Percentiles rank a stretch among this genome's conserved stretches.
Evolutionary conservation across 2,797 vertebrate genomes (phyloP).

Genomic region (Hypotaenidia okinawae): DNA sequence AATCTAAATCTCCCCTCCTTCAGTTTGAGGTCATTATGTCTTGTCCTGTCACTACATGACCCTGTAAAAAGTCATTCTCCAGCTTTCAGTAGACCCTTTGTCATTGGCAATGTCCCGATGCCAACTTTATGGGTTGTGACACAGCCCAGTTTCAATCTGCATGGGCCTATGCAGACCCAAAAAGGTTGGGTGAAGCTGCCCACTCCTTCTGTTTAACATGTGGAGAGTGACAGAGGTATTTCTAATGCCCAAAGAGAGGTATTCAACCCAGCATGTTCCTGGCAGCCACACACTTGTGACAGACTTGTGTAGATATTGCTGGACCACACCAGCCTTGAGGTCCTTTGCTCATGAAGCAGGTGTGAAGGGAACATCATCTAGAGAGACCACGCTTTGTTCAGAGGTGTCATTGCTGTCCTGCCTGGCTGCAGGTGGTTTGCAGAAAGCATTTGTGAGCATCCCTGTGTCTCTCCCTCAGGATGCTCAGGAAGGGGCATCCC

Average conservation of each 20-base stretch:
- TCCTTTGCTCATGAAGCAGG: background rate
- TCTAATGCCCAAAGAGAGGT: background rate
- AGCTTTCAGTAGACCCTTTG: background rate
- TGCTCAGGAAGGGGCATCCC: background rate
- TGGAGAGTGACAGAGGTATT: background rate
- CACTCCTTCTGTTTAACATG: background rate
- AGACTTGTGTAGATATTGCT: background rate
- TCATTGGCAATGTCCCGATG: background rate
- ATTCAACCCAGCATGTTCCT: background rate
- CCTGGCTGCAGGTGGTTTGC: fast-evolving
- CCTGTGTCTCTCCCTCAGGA: background rate
- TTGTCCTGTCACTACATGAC: too few species aligned
- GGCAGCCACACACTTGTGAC: background rate
- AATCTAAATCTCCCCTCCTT: too few species aligned
- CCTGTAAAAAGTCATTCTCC: too few species aligned
- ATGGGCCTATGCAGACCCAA: background rate
- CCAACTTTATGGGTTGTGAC: background rate
- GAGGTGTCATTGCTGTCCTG: background rate
- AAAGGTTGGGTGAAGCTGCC: background rate
- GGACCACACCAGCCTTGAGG: background rate
- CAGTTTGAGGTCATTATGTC: too few species aligned
- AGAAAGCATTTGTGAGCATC: background rate
- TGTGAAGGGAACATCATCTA: background rate
- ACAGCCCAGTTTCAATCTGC: background rate
- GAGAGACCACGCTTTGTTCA: background rate